Conservation (phyloP, 2,797 vertebrate species). For the Helostoma temminkii region DNA sequence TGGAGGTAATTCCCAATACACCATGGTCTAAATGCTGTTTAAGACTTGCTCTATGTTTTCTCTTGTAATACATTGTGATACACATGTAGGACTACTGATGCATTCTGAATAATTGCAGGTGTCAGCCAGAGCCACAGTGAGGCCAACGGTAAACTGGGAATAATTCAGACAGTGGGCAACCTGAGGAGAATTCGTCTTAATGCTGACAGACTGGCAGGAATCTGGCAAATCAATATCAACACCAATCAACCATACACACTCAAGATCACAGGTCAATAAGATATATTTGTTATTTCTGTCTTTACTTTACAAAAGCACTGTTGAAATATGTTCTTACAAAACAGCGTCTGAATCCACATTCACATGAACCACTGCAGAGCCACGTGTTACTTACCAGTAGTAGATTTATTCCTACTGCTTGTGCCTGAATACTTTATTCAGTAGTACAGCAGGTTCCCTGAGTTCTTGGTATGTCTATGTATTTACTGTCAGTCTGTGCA, state of each 20-base stretch:
- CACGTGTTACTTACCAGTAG: not conserved
- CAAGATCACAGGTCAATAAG: conserved; percentile 80
- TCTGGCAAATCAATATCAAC: conserved; percentile 74
- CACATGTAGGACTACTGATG: not conserved
- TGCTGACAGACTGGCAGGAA: conserved; percentile 50
- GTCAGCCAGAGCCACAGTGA: conserved; percentile 61
- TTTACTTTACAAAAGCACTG: no score
- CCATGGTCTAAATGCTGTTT: not conserved
- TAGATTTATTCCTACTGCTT: not conserved
- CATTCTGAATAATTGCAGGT: conserved; percentile 57
- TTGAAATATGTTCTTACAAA: not conserved
- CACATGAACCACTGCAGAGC: no score
- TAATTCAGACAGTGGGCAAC: conserved; percentile 77
- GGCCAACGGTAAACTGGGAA: conserved; percentile 72
- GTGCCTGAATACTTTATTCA: not conserved
- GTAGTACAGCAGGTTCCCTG: not conserved
- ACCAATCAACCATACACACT: conserved; percentile 73
- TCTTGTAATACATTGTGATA: not conserved
- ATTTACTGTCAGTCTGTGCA: conserved; percentile 7
- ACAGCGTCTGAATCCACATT: no score
- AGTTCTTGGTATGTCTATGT: not conserved
- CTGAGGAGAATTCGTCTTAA: conserved; percentile 71
- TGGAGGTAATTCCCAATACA: conserved; percentile 58
- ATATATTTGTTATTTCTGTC: not conserved
- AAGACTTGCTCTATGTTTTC: not conserved